These are phyloP conservation scores for Charadrius vociferus DNA, from an alignment of 2,113 vertebrate species.

Conservation along the genomic window DNA sequence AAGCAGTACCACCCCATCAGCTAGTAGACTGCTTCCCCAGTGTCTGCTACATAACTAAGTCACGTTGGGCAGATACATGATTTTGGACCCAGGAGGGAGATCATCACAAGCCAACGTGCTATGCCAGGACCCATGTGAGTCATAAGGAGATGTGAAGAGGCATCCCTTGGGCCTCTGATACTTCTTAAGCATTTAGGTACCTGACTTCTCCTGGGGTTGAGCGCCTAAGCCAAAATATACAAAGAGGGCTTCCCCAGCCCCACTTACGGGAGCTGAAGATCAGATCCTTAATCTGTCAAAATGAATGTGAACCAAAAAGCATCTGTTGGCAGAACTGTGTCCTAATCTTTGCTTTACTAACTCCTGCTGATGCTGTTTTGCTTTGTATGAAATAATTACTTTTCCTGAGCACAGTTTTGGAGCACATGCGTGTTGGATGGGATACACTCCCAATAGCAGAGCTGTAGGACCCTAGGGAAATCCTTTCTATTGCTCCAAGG, in stretches of 20 bases:
- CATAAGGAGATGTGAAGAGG: background rate
- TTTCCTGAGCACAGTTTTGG: background rate
- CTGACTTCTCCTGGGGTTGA: background rate
- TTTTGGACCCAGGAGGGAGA: background rate
- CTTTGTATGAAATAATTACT: background rate
- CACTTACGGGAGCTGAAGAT: background rate
- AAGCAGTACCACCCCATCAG: background rate
- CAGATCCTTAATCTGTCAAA: background rate
- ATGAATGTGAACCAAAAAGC: background rate
- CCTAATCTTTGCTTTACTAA: background rate
- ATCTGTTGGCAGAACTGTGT: background rate
- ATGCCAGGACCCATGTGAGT: background rate
- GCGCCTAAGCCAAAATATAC: background rate
- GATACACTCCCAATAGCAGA: background rate
- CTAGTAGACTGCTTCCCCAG: background rate
- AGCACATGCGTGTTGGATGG: background rate
- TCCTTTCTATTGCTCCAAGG: background rate
- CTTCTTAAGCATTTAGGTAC: background rate
- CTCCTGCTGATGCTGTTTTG: background rate
- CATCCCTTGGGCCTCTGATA: background rate
- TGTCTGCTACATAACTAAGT: background rate
- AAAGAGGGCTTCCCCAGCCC: background rate
- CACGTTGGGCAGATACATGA: background rate
- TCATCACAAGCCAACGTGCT: background rate
- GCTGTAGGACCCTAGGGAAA: background rate